Conservation (phyloP, 2,888 invertebrate species). For the Adelphocoris suturalis region DNA sequence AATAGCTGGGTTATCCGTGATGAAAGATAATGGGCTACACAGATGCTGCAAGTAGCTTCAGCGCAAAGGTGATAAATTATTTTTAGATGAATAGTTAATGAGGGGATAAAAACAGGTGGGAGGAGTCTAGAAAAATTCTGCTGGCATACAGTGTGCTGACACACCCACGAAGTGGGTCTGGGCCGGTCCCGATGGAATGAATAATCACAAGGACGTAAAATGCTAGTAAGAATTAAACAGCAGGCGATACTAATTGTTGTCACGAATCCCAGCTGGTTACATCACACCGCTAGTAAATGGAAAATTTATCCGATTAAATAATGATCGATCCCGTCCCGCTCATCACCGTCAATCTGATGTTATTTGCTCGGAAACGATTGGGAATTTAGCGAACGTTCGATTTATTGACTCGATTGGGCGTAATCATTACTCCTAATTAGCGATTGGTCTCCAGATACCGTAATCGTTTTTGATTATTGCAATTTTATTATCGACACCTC, state of each 20-base stretch:
- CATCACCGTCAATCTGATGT: background rate
- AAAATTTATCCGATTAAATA: background rate
- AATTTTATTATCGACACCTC: too few relatives aligned
- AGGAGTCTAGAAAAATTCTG: background rate
- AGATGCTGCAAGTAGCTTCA: background rate
- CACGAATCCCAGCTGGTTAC: slow-evolving; percentile 13
- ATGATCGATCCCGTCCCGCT: background rate
- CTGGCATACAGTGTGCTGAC: background rate
- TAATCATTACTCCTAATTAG: too few relatives aligned
- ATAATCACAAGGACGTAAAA: slow-evolving; percentile 20
- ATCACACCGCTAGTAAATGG: background rate
- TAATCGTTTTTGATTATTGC: too few relatives aligned
- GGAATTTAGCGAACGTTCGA: too few relatives aligned
- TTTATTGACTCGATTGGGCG: too few relatives aligned
- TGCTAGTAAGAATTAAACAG: background rate
- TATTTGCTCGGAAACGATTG: background rate
- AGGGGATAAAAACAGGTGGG: background rate
- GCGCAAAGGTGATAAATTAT: background rate
- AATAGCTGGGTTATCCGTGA: too few relatives aligned
- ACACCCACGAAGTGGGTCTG: background rate
- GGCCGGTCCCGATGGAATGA: background rate
- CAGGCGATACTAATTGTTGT: background rate
- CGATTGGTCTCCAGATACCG: too few relatives aligned
- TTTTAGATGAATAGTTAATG: background rate
- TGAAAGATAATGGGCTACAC: too few relatives aligned